phyloP scores from a whole-genome alignment of 2,888 invertebrate species.

The Ferrisia virgata region DNA sequence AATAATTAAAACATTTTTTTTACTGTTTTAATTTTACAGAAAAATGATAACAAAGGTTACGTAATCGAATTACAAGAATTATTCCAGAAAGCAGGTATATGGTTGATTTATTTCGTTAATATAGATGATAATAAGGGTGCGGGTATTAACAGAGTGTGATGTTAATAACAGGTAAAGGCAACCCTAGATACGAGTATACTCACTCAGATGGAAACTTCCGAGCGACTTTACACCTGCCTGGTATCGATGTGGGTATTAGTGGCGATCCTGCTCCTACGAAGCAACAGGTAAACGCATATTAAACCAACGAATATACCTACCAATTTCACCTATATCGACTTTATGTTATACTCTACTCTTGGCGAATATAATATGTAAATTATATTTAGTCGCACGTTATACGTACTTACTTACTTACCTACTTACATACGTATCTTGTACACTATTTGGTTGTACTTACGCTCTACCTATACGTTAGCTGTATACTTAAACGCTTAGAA shows the following conservation, averaged over 20 bases:
- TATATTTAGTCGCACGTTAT: neutral
- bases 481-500: neutral
- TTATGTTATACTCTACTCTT: too few species aligned
- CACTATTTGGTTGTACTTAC: too few species aligned
- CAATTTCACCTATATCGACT: too few species aligned
- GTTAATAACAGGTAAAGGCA: neutral
- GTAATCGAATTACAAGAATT: constrained; percentile 41
- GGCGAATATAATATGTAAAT: neutral
- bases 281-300: constrained; percentile 16
- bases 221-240: constrained; percentile 22
- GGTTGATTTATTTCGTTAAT: neutral
- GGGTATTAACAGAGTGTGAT: neutral
- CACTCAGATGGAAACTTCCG: constrained; percentile 30
- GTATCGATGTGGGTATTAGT: constrained; percentile 27
- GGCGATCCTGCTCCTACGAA: constrained; percentile 34
- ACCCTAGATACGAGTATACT: constrained; percentile 34
- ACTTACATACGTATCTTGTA: too few species aligned
- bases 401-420: neutral
- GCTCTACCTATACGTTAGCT: too few species aligned
- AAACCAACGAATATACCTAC: neutral
- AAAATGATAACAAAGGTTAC: constrained; percentile 29
- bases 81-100: constrained; percentile 28
- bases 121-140: neutral
- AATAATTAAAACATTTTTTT: neutral
- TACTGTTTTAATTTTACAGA: neutral